Conservation (phyloP, 37 sponge, comb jelly and placozoan genomes). For the Diacarnus erythraeanus region DNA sequence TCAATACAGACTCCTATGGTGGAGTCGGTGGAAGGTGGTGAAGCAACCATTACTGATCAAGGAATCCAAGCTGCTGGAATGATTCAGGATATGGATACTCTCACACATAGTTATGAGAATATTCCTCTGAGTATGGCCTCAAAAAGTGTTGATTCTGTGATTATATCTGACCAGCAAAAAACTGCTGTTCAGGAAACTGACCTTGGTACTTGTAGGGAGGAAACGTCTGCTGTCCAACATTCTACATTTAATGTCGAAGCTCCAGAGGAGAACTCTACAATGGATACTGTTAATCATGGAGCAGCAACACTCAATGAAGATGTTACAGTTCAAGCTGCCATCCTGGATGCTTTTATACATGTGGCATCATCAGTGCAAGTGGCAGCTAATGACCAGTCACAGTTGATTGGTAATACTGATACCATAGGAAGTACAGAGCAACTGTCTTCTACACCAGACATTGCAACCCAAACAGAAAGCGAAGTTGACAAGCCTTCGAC, state of each 20-base stretch:
- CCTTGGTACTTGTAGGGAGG: not conserved
- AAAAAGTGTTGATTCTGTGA: not conserved
- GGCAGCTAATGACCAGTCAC: not conserved
- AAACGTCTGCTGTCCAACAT: not conserved
- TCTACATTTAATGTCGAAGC: not conserved
- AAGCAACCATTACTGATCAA: not conserved
- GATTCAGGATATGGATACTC: too few relatives aligned
- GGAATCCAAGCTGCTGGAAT: not conserved
- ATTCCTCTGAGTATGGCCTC: too few relatives aligned
- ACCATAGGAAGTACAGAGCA: not conserved
- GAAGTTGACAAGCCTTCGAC: not conserved
- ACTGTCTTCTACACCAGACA: not conserved
- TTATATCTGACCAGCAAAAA: not conserved
- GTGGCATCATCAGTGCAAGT: not conserved
- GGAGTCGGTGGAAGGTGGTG: not conserved
- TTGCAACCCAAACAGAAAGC: not conserved
- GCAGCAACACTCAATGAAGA: too few relatives aligned
- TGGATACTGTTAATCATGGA: not conserved
- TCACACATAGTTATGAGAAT: not conserved
- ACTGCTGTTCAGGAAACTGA: not conserved
- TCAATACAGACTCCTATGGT: not conserved
- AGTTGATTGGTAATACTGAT: not conserved
- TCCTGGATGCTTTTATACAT: slow-evolving; percentile 1
- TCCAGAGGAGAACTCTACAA: not conserved
- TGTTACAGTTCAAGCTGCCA: not conserved